Percentiles rank a stretch among this genome's conserved stretches.
These are phyloP conservation scores for Xenops minutus DNA, from an alignment of 2,797 vertebrate species.

Conservation along the genomic window DNA sequence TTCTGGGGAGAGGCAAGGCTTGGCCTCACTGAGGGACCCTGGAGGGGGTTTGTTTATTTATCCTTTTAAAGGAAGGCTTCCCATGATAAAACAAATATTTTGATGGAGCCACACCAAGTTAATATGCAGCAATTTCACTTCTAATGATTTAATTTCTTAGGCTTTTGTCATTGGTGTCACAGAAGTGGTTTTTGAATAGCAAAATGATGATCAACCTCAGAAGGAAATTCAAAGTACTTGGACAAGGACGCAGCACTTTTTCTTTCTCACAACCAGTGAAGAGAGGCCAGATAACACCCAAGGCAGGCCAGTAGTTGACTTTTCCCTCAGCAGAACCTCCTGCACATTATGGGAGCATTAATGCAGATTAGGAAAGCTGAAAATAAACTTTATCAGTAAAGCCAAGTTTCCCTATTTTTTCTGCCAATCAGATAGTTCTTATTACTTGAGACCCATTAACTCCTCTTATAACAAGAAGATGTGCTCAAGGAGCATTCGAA, in stretches of 20 bases:
- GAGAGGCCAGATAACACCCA: background rate
- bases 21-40: background rate
- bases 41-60: background rate
- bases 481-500: background rate
- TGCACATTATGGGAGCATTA: background rate
- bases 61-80: background rate
- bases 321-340: background rate
- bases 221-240: background rate
- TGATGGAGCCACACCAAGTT: background rate
- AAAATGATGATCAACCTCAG: background rate
- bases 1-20: background rate
- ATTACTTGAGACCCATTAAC: background rate
- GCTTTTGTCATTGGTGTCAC: background rate
- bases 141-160: background rate
- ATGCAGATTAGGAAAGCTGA: background rate
- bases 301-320: background rate
- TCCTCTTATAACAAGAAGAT: background rate
- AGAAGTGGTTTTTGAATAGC: background rate
- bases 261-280: background rate
- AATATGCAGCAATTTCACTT: background rate
- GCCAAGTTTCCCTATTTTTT: background rate
- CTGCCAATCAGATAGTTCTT: background rate
- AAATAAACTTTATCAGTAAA: background rate
- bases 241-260: background rate
- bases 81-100: background rate